phyloP scores from a whole-genome alignment of 2,113 vertebrate species.

The Eurystomus gularis region DNA sequence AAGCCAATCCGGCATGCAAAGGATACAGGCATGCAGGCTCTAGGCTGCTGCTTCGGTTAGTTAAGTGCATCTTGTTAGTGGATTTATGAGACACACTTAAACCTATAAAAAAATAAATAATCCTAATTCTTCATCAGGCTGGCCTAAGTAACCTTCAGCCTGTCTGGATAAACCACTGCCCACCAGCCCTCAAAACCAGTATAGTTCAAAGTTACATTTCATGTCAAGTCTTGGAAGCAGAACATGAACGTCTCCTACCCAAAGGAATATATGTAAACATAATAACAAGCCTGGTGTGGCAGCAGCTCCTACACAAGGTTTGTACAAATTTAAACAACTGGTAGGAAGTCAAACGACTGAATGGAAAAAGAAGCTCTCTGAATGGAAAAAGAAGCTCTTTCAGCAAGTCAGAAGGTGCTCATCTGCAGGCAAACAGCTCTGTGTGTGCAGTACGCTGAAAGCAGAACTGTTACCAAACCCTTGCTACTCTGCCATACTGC shows the following conservation, averaged over 20 bases:
- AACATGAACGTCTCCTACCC: slow-evolving; percentile 39
- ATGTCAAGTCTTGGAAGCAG: slow-evolving; percentile 56
- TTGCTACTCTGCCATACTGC: slow-evolving; percentile 4
- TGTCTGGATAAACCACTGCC: slow-evolving; percentile 11
- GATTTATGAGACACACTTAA: slow-evolving; percentile 55
- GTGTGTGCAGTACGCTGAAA: background rate
- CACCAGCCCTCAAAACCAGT: slow-evolving; percentile 51
- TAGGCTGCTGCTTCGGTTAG: slow-evolving; percentile 52
- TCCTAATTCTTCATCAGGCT: slow-evolving; percentile 55
- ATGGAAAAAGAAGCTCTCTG: slow-evolving; percentile 50
- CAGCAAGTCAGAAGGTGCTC: slow-evolving; percentile 60
- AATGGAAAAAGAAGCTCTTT: slow-evolving; percentile 55
- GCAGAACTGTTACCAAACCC: slow-evolving; percentile 3
- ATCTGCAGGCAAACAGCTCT: background rate
- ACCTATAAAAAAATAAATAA: slow-evolving; percentile 62
- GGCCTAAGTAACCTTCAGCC: slow-evolving; percentile 39
- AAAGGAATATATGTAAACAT: slow-evolving; percentile 58
- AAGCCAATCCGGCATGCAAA: slow-evolving; percentile 53
- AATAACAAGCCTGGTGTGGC: slow-evolving; percentile 8
- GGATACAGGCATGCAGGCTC: slow-evolving; percentile 32
- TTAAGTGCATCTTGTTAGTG: slow-evolving; percentile 70
- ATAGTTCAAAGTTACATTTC: slow-evolving; percentile 32
- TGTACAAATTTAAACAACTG: slow-evolving; percentile 15
- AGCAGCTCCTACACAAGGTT: slow-evolving; percentile 61
- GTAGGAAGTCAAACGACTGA: slow-evolving; percentile 43